Evolutionary conservation across 2,888 invertebrate genomes (phyloP), one percentile per base, ranked within the genome.

Genomic region (Himalopsyche japonica): DNA sequence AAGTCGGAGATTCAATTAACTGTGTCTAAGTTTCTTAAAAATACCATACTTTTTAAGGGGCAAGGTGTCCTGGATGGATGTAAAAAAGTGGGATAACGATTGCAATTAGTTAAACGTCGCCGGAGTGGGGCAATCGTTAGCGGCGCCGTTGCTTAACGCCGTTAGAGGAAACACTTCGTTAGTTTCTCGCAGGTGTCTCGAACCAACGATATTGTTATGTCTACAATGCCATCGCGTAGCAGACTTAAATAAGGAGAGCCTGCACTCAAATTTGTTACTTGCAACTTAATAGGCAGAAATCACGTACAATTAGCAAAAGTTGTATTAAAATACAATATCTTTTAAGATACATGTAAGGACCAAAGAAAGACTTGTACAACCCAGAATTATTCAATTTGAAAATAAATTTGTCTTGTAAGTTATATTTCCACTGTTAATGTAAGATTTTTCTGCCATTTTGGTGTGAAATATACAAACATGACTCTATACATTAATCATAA

Each of bases 141-240:
- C 76, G 76, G 37, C 78, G 82, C 57, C 82, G 82, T 64, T 79
- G 79, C 79, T 76, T 76, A 70, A 76, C 80, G 80, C 80, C 83
- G 80, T 82, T 81, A 32, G 81, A 81, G 64, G 70, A 79, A 81
- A 85, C 82, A 82, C 82, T 83, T 80, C 80, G 85, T 82, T 85
- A 85, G 85, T 27, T 80, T 80, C 70, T 27, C 70, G 70, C 70
- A 70, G 70, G 70, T 70, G 70, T 70, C 27, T 70, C 10, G 70
- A 70, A 70, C 70, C 70, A 27, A 27, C 70, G 15, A 24, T 70
- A 15, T 24, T 10, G 27, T 27, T 70, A 27, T 15, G 27, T 70
- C 70, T 70, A 27, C 24, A 27, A 30, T 70, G 70, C 24, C 70
- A 70, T 30, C 70, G 10, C 15, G 64, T 0, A 20, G 8, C 20